Evolutionary conservation across 1,140 invertebrate genomes (phyloP).

Genomic region (Nebria ingens): DNA sequence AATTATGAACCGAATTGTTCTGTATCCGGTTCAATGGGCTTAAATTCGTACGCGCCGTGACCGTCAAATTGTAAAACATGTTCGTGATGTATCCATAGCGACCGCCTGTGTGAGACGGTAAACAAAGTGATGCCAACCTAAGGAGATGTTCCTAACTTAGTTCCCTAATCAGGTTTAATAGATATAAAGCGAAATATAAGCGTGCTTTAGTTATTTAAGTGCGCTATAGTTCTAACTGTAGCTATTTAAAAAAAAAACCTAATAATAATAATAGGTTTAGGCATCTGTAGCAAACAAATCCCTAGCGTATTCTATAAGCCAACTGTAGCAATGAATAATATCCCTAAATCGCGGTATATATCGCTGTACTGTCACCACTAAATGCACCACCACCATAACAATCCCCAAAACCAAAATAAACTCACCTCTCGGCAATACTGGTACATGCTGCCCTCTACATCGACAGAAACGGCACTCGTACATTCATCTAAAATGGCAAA

Average conservation of each 20-base stretch:
- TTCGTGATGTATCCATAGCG: conserved; percentile 94
- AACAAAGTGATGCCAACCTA: conserved; percentile 87
- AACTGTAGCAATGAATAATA: conserved; percentile 5
- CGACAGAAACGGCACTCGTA: conserved; percentile 93
- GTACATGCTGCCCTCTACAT: conserved; percentile 97
- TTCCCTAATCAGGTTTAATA: no score
- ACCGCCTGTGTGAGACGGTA: conserved; percentile 94
- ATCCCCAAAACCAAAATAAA: neutral
- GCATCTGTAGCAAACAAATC: no score
- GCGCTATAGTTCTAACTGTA: no score
- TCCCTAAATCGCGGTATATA: neutral
- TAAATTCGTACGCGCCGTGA: conserved; percentile 77
- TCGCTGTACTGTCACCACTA: neutral
- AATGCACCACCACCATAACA: no score
- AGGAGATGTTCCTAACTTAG: no score
- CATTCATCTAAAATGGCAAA: conserved; percentile 99
- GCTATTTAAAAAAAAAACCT: no score
- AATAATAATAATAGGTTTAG: no score
- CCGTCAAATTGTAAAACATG: conserved; percentile 95
- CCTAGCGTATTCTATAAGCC: no score
- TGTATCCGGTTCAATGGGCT: conserved; percentile 72
- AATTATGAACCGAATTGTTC: conserved; percentile 91
- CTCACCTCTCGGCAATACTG: conserved; percentile 65
- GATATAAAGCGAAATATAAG: no score
- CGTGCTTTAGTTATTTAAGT: no score